A percentile compares a stretch with the other conserved stretches of the same genome.
phyloP scores from a whole-genome alignment of 2,797 vertebrate genomes.

The Lutjanus argentimaculatus region DNA sequence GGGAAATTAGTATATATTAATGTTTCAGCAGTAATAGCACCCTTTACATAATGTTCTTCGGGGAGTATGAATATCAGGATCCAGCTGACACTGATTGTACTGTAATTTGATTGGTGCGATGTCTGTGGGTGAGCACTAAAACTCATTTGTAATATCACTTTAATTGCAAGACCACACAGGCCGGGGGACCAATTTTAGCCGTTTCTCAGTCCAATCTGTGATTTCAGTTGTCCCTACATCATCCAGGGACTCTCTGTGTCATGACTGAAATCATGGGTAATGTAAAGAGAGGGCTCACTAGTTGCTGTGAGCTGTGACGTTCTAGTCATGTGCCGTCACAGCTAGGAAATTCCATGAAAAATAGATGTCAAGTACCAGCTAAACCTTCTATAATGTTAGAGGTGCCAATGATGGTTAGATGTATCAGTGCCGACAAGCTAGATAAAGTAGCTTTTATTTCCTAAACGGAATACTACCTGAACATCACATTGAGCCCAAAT shows the following conservation, averaged over 20 bases:
- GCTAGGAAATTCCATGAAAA: neutral
- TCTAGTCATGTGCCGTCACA: neutral
- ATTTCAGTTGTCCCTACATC: neutral
- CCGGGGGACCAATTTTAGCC: neutral
- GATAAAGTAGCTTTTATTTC: neutral
- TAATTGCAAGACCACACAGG: neutral
- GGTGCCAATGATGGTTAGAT: neutral
- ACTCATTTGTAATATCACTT: slow-evolving; percentile 1
- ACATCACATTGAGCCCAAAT: neutral
- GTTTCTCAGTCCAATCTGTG: neutral
- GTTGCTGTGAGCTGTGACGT: neutral
- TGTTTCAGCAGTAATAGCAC: neutral
- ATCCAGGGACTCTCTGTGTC: neutral
- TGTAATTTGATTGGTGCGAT: neutral
- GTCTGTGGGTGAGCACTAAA: neutral
- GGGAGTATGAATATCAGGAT: too few species aligned
- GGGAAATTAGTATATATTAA: neutral
- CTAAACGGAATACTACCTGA: neutral
- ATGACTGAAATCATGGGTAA: neutral
- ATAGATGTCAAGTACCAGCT: neutral
- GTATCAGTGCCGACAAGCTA: neutral
- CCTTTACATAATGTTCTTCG: neutral
- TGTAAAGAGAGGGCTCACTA: neutral
- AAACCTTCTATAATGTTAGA: neutral
- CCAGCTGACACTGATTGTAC: neutral